Percentiles rank a stretch among this genome's conserved stretches.
These are phyloP conservation scores for Solea solea DNA, from an alignment of 2,113 vertebrate genomes.

Conservation along the genomic window DNA sequence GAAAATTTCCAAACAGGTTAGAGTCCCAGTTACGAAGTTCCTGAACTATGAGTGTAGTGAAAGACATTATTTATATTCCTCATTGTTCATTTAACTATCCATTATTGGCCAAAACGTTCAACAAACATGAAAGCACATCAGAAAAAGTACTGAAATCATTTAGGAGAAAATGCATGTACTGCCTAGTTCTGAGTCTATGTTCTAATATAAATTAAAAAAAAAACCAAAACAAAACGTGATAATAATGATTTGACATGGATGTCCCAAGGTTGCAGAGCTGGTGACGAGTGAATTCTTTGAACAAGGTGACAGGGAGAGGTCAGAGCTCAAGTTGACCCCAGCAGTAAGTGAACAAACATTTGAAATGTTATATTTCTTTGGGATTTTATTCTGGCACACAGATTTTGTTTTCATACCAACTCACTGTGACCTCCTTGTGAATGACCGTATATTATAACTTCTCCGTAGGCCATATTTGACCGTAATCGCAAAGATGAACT, in stretches of 20 bases:
- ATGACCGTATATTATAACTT: constrained; percentile 15
- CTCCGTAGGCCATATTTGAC: constrained; percentile 94
- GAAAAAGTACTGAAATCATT: too few relatives aligned
- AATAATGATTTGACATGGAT: constrained; percentile 14
- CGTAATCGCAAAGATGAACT: constrained; percentile 98
- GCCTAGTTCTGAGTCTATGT: background rate
- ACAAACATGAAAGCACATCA: too few relatives aligned
- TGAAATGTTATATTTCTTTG: background rate
- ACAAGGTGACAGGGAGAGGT: constrained; percentile 96
- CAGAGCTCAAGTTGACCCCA: constrained; percentile 95
- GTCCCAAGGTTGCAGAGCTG: constrained; percentile 93
- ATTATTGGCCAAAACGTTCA: too few relatives aligned
- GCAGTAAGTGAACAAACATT: constrained; percentile 83
- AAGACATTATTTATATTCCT: too few relatives aligned
- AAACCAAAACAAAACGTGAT: background rate
- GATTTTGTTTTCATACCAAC: background rate
- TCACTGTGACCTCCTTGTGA: background rate
- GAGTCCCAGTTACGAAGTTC: constrained; percentile 13
- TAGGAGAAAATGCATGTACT: background rate
- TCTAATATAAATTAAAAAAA: background rate
- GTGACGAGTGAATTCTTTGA: constrained; percentile 99
- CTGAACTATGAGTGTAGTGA: too few relatives aligned
- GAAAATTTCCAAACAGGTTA: constrained; percentile 98
- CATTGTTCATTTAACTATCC: too few relatives aligned
- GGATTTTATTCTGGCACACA: too few relatives aligned